A percentile compares a stretch with the other conserved stretches of the same genome.
Evolutionary conservation across 2,888 invertebrate genomes (phyloP).

Genomic region (Pelosia muscerda): DNA sequence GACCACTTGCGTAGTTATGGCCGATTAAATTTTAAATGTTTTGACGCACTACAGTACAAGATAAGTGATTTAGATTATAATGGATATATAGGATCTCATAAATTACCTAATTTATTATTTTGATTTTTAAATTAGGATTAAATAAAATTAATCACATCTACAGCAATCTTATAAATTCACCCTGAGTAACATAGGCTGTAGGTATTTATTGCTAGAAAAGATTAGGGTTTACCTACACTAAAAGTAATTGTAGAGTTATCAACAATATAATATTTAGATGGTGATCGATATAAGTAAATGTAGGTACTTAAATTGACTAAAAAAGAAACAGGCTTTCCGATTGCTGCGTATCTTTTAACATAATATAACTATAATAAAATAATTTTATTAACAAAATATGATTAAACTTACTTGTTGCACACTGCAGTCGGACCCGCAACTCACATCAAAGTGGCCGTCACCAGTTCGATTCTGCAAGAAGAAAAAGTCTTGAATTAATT

Average conservation of each 20-base stretch:
- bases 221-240: no score
- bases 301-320: no score
- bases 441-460: slow-evolving; percentile 89
- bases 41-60: slow-evolving; percentile 40
- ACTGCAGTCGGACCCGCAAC: slow-evolving; percentile 90
- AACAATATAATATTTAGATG: no score
- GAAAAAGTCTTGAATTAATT: slow-evolving; percentile 18
- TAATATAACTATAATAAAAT: no score
- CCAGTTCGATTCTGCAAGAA: slow-evolving; percentile 89
- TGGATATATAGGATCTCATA: not conserved
- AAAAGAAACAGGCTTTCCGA: no score
- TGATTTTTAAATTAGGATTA: not conserved
- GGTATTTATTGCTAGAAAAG: not conserved
- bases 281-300: no score
- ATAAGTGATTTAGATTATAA: slow-evolving; percentile 16
- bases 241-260: no score
- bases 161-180: not conserved
- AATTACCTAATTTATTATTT: not conserved
- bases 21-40: slow-evolving; percentile 32
- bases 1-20: slow-evolving; percentile 46
- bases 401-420: slow-evolving; percentile 88
- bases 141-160: not conserved
- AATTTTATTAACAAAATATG: not conserved
- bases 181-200: not conserved
- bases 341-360: no score